Percentiles rank a stretch among this genome's conserved stretches.
These are phyloP conservation scores for Alouatta palliata DNA, from an alignment of 2,113 vertebrate genomes.

Conservation along the genomic window DNA sequence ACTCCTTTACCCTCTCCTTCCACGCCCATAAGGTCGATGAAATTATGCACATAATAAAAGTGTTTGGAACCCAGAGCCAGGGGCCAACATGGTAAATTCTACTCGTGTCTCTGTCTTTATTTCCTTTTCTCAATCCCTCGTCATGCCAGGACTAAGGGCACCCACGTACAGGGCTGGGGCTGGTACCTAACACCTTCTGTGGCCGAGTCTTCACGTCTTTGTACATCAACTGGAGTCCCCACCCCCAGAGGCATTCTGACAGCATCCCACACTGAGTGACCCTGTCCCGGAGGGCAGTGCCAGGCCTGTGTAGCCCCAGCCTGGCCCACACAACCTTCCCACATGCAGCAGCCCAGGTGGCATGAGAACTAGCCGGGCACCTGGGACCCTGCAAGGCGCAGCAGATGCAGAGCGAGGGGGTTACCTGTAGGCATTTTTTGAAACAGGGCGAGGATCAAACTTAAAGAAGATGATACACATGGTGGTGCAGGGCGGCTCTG, in stretches of 20 bases:
- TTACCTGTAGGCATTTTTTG: constrained; percentile 99
- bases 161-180: too few species aligned
- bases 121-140: too few species aligned
- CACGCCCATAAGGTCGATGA: too few species aligned
- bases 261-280: neutral
- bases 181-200: neutral
- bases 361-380: neutral
- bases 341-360: fast-evolving
- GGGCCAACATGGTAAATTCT: too few species aligned
- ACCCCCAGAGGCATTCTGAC: fast-evolving
- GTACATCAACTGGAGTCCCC: neutral
- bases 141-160: too few species aligned
- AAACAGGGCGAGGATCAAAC: constrained; percentile 95
- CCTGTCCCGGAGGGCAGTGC: neutral
- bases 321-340: neutral
- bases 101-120: too few species aligned
- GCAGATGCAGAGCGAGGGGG: neutral
- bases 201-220: neutral
- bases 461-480: constrained; percentile 99
- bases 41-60: too few species aligned
- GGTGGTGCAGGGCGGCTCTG: constrained; percentile 73
- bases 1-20: too few species aligned
- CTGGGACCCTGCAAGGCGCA: fast-evolving
- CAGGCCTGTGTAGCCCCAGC: neutral
- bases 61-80: too few species aligned